Evolutionary conservation across 2,888 invertebrate species (phyloP).

Genomic region (Dasysyrphus albostriatus): DNA sequence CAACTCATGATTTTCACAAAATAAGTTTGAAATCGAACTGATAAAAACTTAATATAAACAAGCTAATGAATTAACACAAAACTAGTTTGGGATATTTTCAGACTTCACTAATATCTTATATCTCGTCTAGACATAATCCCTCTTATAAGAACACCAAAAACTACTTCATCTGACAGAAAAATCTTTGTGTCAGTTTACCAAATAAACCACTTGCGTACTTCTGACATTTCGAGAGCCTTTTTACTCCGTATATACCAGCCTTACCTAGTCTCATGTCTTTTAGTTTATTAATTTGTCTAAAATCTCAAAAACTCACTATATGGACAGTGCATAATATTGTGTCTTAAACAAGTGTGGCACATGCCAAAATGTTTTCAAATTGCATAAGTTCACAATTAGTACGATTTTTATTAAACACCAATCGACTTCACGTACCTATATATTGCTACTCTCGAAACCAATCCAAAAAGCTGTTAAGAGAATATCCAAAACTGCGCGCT

Average conservation of each 20-base stretch:
- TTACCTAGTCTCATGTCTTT: not conserved
- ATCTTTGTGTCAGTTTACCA: slow-evolving; percentile 30
- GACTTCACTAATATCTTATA: not conserved
- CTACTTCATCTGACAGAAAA: slow-evolving; percentile 8
- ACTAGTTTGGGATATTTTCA: not conserved
- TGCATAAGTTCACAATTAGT: slow-evolving; percentile 73
- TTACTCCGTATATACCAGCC: not conserved
- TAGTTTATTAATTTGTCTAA: slow-evolving; percentile 61
- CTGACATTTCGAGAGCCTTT: slow-evolving; percentile 40
- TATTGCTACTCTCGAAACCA: not conserved
- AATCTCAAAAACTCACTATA: slow-evolving; percentile 16
- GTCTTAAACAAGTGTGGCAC: slow-evolving; percentile 33
- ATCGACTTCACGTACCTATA: not conserved
- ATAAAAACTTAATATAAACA: no score
- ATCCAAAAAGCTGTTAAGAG: slow-evolving; percentile 24
- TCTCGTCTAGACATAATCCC: slow-evolving; percentile 1
- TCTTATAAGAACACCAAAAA: slow-evolving; percentile 5
- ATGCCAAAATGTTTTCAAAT: slow-evolving; percentile 28
- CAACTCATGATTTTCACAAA: no score
- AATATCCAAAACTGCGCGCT: slow-evolving; percentile 15
- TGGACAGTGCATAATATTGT: not conserved
- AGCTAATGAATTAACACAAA: not conserved
- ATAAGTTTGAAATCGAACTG: no score
- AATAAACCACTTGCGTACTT: slow-evolving; percentile 21
- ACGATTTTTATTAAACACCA: slow-evolving; percentile 30